These are phyloP conservation scores for Acanthosepion pharaonis DNA, from an alignment of 2,888 invertebrate species.

Conservation along the genomic window DNA sequence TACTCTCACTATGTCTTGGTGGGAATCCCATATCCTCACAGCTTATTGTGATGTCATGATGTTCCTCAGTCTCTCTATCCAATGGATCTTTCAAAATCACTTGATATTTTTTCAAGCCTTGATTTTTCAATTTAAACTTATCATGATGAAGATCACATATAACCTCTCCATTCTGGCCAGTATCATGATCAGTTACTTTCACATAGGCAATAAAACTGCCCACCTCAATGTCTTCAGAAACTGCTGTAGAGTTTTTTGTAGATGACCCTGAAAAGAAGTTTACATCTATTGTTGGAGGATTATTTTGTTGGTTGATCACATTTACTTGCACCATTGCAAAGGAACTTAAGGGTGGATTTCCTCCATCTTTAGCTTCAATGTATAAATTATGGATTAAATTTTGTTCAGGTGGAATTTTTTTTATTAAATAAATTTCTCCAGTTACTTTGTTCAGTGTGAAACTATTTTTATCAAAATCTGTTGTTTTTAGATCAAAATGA, in stretches of 20 bases:
- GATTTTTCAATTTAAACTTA: conserved; percentile 18
- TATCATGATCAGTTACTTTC: conserved; percentile 20
- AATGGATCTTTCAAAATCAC: conserved; percentile 12
- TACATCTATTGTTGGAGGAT: background rate
- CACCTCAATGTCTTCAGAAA: background rate
- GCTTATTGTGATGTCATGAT: conserved; percentile 10
- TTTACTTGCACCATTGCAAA: background rate
- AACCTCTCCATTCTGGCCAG: conserved; percentile 33
- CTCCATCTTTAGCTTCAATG: background rate
- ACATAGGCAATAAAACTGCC: background rate
- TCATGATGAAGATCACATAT: conserved; percentile 1
- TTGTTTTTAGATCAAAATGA: background rate
- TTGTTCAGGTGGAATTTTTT: background rate
- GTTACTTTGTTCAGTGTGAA: background rate
- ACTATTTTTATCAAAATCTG: background rate
- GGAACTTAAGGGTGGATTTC: background rate
- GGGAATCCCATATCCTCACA: conserved; percentile 33
- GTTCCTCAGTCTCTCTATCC: background rate
- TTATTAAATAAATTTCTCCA: background rate
- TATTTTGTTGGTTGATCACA: background rate
- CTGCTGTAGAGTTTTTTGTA: background rate
- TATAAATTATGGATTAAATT: background rate
- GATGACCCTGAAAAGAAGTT: background rate
- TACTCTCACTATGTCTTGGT: background rate
- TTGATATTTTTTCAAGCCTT: background rate